phyloP scores from a whole-genome alignment of 2,113 vertebrate genomes.

The Hypanus sabinus region DNA sequence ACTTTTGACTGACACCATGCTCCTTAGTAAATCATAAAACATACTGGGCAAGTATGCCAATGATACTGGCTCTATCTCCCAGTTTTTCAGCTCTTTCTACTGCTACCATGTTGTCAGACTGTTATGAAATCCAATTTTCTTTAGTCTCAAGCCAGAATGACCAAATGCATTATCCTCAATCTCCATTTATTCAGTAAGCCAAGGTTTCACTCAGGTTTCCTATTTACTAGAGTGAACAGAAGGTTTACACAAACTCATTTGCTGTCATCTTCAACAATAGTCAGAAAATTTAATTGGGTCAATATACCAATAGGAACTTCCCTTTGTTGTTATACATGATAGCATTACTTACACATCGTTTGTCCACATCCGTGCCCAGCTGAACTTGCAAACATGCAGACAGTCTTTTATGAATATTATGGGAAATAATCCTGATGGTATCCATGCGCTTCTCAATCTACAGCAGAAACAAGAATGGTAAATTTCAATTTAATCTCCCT shows the following conservation, averaged over 20 bases:
- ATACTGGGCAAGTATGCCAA: not conserved
- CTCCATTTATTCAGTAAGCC: not conserved
- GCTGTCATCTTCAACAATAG: too few species aligned
- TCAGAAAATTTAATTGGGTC: too few species aligned
- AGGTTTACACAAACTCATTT: not conserved
- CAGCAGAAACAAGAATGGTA: not conserved
- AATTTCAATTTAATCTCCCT: not conserved
- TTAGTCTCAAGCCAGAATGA: not conserved
- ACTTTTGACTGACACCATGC: not conserved
- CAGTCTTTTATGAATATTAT: conserved; percentile 85
- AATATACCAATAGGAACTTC: not conserved
- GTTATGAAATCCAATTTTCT: not conserved
- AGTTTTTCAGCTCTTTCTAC: not conserved
- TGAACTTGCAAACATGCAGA: conserved; percentile 83
- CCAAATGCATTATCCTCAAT: not conserved
- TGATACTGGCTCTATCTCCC: not conserved
- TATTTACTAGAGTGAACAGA: not conserved
- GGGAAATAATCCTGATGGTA: conserved; percentile 78
- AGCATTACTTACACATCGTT: conserved; percentile 80
- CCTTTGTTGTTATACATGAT: not conserved
- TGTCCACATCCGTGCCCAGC: conserved; percentile 78
- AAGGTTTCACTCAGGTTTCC: not conserved
- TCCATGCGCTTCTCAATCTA: conserved; percentile 93
- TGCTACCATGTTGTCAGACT: not conserved
- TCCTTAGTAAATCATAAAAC: not conserved